These are phyloP conservation scores for Pediacus dermestoides DNA, from an alignment of 2,888 invertebrate species.

Conservation along the genomic window DNA sequence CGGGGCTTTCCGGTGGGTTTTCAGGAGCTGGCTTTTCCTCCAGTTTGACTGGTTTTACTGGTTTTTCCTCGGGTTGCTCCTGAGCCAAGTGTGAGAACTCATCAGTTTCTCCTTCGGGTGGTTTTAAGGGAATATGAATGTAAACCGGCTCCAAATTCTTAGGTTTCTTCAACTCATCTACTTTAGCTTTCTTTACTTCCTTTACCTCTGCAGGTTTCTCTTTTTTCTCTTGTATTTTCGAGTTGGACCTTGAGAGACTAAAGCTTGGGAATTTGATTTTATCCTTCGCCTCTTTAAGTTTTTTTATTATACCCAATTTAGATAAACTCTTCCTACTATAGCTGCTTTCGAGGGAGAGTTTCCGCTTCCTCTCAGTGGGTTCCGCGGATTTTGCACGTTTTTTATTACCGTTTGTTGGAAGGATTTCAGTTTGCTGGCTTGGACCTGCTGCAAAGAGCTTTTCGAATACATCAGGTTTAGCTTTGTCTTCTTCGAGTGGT, in stretches of 20 bases:
- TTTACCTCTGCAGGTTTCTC: slow-evolving; percentile 5
- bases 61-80: slow-evolving; percentile 22
- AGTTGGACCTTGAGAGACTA: slow-evolving; percentile 20
- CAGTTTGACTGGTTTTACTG: slow-evolving; percentile 15
- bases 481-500: slow-evolving; percentile 12
- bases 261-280: slow-evolving; percentile 40
- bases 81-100: slow-evolving; percentile 45
- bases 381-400: slow-evolving; percentile 39
- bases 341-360: slow-evolving; percentile 39
- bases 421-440: slow-evolving; percentile 4
- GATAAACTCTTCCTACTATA: slow-evolving; percentile 41
- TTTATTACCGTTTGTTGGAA: slow-evolving; percentile 14
- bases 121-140: slow-evolving; percentile 48
- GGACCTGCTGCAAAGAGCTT: slow-evolving; percentile 25
- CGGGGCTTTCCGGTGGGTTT: slow-evolving; percentile 22
- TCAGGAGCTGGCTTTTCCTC: slow-evolving; percentile 5
- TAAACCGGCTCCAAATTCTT: slow-evolving; percentile 37
- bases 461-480: slow-evolving; percentile 29
- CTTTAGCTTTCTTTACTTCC: slow-evolving; percentile 23
- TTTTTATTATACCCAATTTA: slow-evolving; percentile 36
- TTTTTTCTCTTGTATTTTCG: slow-evolving; percentile 14
- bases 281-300: slow-evolving; percentile 41
- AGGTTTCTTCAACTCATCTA: slow-evolving; percentile 17
- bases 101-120: slow-evolving; percentile 44
- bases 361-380: slow-evolving; percentile 38